Base-by-base conservation (phyloP, 2,888 invertebrate genomes). In the Dryadula phaetusa region DNA sequence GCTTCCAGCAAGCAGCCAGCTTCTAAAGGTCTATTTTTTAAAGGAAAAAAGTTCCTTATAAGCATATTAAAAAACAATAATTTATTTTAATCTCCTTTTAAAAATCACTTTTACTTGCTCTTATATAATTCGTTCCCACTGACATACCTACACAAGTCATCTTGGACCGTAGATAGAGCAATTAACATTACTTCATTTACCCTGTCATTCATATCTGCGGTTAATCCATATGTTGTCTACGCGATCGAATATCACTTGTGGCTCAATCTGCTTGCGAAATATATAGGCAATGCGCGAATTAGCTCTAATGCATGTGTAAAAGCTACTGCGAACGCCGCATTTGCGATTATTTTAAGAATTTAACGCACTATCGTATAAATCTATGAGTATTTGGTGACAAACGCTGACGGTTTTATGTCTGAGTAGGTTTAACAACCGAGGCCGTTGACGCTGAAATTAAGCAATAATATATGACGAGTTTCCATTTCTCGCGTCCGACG, bases 1-100 rank as follows among this genome's bases (percentile, higher is more conserved):
- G 82, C 79, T 34, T 76, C 75, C 76, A 87, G 84, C 56, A 88
- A 88, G 47, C 76, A 71, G 4, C 81, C 82, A 22, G 76, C 76
- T 25, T 80, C 85, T 62, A 90, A 87, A 90, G 91, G 91, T 92
- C 80, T 79, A 73, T 68, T 28, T 44, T 56, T 25, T 44, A 54
- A 44, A 54, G 28, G 20, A 64, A 46, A 32, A 14, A 18, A n/a
- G n/a, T 60, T 18, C n/a, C 16, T 10, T 16, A 28, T 10, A 0
- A 28, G 14, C 37, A 52, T 32, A 25, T 62, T 18, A 3, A 20
- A 7, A 32, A 10, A 7, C 18, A 28, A 12, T 42, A 63, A 52
- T 56, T 44, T 63, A 52, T 25, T n/a, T 5, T 46, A 34, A n/a
- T n/a, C n/a, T n/a, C 1, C 34, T 6, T n/a, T 53, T 25, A 3